Evolutionary conservation across 2,113 vertebrate species (phyloP).

Genomic region (western clawed frog (Xenopus tropicalis)): UCB_Xtro_10.0 CM004449.2:90962001-90962500

Average conservation of each 20-base stretch:
- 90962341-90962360: not conserved
- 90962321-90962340: not conserved
- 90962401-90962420: no score
- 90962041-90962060: no score
- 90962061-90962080: not conserved
- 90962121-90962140: constrained; percentile 21
- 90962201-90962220: constrained; percentile 24
- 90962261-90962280: constrained; percentile 15
- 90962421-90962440: no score
- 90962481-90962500: no score
- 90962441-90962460: no score
- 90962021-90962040: no score
- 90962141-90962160: constrained; percentile 1
- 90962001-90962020: no score
- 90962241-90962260: constrained; percentile 7
- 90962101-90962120: constrained; percentile 11
- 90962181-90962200: constrained; percentile 31
- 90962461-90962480: no score
- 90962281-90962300: not conserved
- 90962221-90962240: constrained; percentile 29
- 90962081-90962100: not conserved
- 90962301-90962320: not conserved
- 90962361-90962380: not conserved
- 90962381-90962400: not conserved
- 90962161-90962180: constrained; percentile 13